Evolutionary conservation across 2,113 vertebrate genomes (phyloP), one percentile per base, ranked within the genome.

Genomic region (Eclectus roratus): DNA sequence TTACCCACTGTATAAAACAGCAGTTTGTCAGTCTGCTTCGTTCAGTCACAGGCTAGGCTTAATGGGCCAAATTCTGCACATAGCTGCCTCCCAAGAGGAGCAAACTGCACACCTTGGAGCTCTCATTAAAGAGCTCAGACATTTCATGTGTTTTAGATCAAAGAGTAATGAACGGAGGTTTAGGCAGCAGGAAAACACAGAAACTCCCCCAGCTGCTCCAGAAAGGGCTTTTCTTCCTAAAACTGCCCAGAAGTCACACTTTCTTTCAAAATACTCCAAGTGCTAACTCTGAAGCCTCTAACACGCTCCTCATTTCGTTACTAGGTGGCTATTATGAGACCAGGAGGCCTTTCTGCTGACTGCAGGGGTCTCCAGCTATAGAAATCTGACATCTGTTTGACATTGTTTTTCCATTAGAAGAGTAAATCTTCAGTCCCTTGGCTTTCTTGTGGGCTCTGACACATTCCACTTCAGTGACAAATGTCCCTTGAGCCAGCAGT

Each of bases 331-430:
- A 50, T 83, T 88, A 69, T 16, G 69, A 80, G 92, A 94, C 60
- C 47, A 82, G 56, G 33, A 92, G 85, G 29, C 49, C 70, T 39
- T 88, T 80, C 74, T 84, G 37, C 58, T 4, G 33, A 77, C 70
- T 58, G 72, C 33, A 58, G 76, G 49, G 53, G 80, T 96, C 83
- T 85, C 69, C 33, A 94, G 56, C 66, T 96, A 72, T 25, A 90
- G 82, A 91, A 94, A 85, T 87, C 65, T 91, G 92, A 93, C 96
- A 97, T 96, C 94, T 97, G 97, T 74, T 96, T 83, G 82, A 90
- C 70, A 83, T 97, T 96, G 95, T 71, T 96, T 82, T 87, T 94
- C 85, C 86, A 95, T 95, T 92, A 92, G 81, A 96, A 93, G 94
- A 95, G 90, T 82, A 80, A 79, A 70, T 85, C 55, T 82, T 96